phyloP scores from a whole-genome alignment of 2,888 invertebrate species.

The Agrotis ipsilon region DNA sequence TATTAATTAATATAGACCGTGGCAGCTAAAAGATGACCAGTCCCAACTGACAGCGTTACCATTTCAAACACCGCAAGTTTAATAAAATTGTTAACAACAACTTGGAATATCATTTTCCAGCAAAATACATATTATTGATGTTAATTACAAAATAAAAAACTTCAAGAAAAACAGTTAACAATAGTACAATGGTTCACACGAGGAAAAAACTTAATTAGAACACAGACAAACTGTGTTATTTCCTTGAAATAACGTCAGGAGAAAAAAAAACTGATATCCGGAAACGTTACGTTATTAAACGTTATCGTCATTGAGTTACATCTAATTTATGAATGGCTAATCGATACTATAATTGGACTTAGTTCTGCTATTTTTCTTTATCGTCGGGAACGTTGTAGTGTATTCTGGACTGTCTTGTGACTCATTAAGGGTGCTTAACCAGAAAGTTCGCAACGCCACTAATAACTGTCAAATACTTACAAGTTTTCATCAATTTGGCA shows the following conservation, averaged over 20 bases:
- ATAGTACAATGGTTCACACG: conserved; percentile 52
- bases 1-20: too few relatives aligned
- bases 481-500: too few relatives aligned
- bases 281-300: conserved; percentile 8
- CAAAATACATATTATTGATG: conserved; percentile 27
- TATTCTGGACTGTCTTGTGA: too few relatives aligned
- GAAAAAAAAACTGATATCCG: conserved; percentile 37
- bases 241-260: conserved; percentile 45
- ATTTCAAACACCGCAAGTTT: not conserved
- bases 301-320: not conserved
- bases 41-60: too few relatives aligned
- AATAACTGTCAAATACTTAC: too few relatives aligned
- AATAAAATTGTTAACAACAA: not conserved
- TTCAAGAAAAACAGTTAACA: conserved; percentile 48
- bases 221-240: conserved; percentile 28
- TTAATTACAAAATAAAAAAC: conserved; percentile 40
- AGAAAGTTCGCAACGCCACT: too few relatives aligned
- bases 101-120: conserved; percentile 14
- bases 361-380: too few relatives aligned
- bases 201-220: conserved; percentile 40
- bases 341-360: too few relatives aligned
- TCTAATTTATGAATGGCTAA: too few relatives aligned
- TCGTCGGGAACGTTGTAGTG: too few relatives aligned
- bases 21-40: too few relatives aligned
- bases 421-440: too few relatives aligned